Conservation (phyloP, 2,888 invertebrate species). For the Clepsis dumicolana region DNA sequence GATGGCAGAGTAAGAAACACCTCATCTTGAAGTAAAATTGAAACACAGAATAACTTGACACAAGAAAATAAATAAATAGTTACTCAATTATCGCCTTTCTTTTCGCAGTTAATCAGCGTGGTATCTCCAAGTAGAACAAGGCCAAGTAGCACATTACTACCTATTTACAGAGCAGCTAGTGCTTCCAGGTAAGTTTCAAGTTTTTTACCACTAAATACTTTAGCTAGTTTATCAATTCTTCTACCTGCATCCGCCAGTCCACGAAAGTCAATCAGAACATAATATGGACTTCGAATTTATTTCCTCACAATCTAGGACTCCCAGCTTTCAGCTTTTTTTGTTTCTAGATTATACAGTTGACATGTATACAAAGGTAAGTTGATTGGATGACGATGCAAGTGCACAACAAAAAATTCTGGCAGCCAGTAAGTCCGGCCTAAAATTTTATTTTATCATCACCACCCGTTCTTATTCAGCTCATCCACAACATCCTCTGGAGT, state of each 20-base stretch:
- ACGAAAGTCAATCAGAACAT: not conserved
- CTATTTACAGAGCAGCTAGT: conserved; percentile 78
- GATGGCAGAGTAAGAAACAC: conserved; percentile 70
- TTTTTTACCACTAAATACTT: not conserved
- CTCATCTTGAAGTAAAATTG: too few species aligned
- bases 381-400: too few species aligned
- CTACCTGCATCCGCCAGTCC: not conserved
- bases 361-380: too few species aligned
- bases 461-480: conserved; percentile 57
- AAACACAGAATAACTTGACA: too few species aligned
- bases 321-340: too few species aligned
- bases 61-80: not conserved
- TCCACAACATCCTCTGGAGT: conserved; percentile 78
- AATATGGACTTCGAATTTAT: not conserved
- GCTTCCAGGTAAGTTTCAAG: conserved; percentile 68
- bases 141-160: conserved; percentile 76
- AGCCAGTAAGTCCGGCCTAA: too few species aligned
- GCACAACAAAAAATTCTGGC: too few species aligned
- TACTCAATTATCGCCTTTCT: not conserved
- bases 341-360: too few species aligned
- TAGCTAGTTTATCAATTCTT: conserved; percentile 2
- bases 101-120: conserved; percentile 76
- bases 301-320: not conserved
- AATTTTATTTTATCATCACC: not conserved
- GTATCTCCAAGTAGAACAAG: conserved; percentile 80